Percentiles rank a stretch among this genome's conserved stretches.
phyloP scores from a whole-genome alignment of 2,797 vertebrate genomes.

The Phrynocephalus vlangalii region DNA sequence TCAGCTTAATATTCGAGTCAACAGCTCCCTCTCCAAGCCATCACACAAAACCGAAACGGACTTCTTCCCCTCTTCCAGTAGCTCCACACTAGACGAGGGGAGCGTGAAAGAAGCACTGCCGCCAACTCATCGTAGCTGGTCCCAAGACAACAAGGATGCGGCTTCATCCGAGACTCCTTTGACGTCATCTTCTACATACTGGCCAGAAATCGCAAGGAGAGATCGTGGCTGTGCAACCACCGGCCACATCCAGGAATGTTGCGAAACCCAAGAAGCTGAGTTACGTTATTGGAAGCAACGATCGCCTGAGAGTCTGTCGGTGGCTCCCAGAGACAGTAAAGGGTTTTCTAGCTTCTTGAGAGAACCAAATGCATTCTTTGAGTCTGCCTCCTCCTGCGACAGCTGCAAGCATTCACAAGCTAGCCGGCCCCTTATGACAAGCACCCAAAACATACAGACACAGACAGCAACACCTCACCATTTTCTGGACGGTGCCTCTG shows the following conservation, averaged over 20 bases:
- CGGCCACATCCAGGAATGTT: conserved; percentile 2
- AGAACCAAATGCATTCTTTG: not conserved
- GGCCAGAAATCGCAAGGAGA: not conserved
- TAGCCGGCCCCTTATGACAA: not conserved
- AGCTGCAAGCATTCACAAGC: not conserved
- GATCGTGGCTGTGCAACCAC: accelerated
- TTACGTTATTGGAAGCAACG: accelerated
- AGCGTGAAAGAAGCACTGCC: not conserved
- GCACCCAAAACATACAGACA: not conserved
- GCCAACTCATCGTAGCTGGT: not conserved
- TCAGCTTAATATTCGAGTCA: conserved; percentile 67
- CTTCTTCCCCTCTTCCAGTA: conserved; percentile 17
- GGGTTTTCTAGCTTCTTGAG: not conserved
- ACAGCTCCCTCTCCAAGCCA: not conserved
- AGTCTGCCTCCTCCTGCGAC: accelerated
- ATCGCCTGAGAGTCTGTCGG: accelerated
- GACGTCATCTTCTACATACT: not conserved
- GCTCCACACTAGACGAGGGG: not conserved
- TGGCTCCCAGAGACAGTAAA: not conserved
- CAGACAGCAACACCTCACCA: not conserved
- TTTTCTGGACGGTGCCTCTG: not conserved
- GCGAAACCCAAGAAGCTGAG: accelerated
- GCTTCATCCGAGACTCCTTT: conserved; percentile 41
- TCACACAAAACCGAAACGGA: conserved; percentile 27
- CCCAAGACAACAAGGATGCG: not conserved